Percentiles rank a stretch among this genome's conserved stretches.
Evolutionary conservation across 2,888 invertebrate species (phyloP).

Genomic region (Allolobophora icterica): DNA sequence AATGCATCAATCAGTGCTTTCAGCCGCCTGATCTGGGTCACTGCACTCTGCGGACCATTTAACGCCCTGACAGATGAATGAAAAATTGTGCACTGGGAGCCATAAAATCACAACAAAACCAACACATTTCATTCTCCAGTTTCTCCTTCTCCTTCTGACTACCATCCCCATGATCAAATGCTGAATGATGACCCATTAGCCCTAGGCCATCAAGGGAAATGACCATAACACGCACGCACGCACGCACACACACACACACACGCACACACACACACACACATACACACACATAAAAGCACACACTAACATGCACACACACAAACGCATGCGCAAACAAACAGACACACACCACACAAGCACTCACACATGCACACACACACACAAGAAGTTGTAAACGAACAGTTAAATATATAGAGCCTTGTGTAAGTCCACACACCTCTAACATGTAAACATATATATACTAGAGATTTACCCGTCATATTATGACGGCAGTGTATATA

Average conservation of each 20-base stretch:
- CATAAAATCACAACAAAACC: neutral
- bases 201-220: neutral
- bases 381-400: neutral
- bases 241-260: neutral
- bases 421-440: neutral
- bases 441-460: neutral
- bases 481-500: too few relatives aligned
- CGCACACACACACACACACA: too few relatives aligned
- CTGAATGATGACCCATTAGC: conserved; percentile 2
- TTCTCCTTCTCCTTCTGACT: neutral
- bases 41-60: neutral
- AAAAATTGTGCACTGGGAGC: neutral
- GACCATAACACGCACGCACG: neutral
- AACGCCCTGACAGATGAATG: neutral
- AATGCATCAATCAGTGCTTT: neutral
- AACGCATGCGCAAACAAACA: too few relatives aligned
- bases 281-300: too few relatives aligned
- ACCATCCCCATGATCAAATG: neutral
- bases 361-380: too few relatives aligned
- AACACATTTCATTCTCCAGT: neutral
- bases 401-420: neutral
- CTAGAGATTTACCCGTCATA: too few relatives aligned
- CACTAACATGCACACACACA: too few relatives aligned
- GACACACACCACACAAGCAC: too few relatives aligned
- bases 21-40: neutral